These are phyloP conservation scores for Entomyzon cyanotis DNA, from an alignment of 2,113 vertebrate species.

Conservation along the genomic window DNA sequence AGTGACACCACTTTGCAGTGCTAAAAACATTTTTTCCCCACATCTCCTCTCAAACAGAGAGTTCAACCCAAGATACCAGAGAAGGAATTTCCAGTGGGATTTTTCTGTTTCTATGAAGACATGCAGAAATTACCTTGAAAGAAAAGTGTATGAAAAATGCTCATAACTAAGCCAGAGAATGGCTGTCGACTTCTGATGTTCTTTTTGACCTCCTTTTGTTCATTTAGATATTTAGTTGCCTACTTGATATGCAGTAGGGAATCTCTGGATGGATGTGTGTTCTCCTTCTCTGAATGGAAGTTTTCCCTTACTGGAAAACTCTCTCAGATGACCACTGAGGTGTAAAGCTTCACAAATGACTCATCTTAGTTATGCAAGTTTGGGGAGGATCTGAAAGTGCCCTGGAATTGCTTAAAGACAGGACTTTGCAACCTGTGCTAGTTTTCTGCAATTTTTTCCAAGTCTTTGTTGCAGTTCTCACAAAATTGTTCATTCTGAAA, in stretches of 20 bases:
- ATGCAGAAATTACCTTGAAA: neutral
- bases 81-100: neutral
- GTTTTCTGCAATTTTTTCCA: neutral
- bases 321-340: neutral
- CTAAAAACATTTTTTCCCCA: neutral
- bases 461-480: neutral
- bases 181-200: neutral
- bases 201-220: neutral
- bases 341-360: neutral
- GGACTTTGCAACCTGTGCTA: neutral
- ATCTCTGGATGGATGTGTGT: neutral
- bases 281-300: neutral
- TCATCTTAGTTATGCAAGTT: neutral
- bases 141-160: neutral
- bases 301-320: neutral
- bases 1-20: neutral
- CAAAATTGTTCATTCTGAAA: neutral
- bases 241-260: neutral
- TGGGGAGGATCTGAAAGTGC: neutral
- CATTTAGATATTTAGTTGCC: neutral
- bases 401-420: neutral
- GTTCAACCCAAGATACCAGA: neutral
- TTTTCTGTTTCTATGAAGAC: neutral
- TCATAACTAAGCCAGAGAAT: neutral
- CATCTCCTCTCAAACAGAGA: neutral